These are phyloP conservation scores for Ophioninae sp. DNA, from an alignment of 2,888 invertebrate genomes.

Conservation along the genomic window DNA sequence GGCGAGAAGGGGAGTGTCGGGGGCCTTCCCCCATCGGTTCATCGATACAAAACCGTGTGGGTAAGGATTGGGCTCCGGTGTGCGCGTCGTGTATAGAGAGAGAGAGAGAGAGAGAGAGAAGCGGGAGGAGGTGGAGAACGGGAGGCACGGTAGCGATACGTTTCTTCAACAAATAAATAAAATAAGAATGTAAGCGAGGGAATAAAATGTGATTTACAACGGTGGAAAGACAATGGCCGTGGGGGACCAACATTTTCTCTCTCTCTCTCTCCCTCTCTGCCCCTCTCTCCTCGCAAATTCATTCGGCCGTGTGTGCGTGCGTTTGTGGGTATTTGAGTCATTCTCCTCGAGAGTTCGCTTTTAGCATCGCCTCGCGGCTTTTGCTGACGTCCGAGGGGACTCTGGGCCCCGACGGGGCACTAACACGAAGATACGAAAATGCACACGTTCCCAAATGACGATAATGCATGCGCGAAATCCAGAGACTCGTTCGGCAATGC, in stretches of 20 bases:
- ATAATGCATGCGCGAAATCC: slow-evolving; percentile 81
- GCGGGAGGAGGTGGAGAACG: slow-evolving; percentile 41
- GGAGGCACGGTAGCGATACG: slow-evolving; percentile 79
- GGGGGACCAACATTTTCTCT: slow-evolving; percentile 70
- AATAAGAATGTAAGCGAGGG: slow-evolving; percentile 80
- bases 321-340: slow-evolving; percentile 48
- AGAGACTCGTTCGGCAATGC: slow-evolving; percentile 70
- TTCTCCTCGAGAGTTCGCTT: slow-evolving; percentile 53
- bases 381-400: slow-evolving; percentile 55
- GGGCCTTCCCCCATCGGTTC: slow-evolving; percentile 54
- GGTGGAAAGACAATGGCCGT: slow-evolving; percentile 80
- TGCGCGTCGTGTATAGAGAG: slow-evolving; percentile 8
- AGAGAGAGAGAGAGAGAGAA: slow-evolving; percentile 4
- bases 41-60: slow-evolving; percentile 66
- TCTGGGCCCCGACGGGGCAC: slow-evolving; percentile 35
- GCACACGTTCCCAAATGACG: slow-evolving; percentile 64
- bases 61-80: slow-evolving; percentile 24
- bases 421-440: slow-evolving; percentile 13
- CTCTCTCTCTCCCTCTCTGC: slow-evolving; percentile 47
- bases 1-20: background rate
- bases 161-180: slow-evolving; percentile 80
- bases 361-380: slow-evolving; percentile 57
- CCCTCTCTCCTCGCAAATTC: background rate
- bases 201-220: slow-evolving; percentile 81
- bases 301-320: background rate